Evolutionary conservation across 2,888 invertebrate species (phyloP).

Genomic region (Macropis europaea): DNA sequence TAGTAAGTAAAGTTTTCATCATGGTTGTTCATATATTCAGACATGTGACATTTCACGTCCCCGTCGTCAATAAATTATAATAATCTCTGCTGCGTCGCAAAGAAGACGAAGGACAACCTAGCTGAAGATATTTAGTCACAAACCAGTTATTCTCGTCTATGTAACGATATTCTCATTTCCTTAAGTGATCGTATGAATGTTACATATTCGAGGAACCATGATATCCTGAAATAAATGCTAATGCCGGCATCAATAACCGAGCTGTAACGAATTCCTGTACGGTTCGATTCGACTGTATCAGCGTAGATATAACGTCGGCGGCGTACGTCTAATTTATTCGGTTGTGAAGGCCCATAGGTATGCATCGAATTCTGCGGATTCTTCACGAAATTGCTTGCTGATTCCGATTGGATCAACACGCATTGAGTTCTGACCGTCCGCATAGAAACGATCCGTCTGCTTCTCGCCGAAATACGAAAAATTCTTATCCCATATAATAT

Average conservation of each 20-base stretch:
- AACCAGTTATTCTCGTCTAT: not conserved
- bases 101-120: too few relatives aligned
- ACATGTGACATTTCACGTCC: too few relatives aligned
- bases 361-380: conserved; percentile 73
- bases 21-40: too few relatives aligned
- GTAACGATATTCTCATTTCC: not conserved
- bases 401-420: conserved; percentile 25
- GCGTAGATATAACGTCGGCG: conserved; percentile 18
- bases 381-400: conserved; percentile 68
- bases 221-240: not conserved
- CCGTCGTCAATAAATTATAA: too few relatives aligned
- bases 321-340: conserved; percentile 69
- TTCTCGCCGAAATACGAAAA: conserved; percentile 63
- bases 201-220: not conserved
- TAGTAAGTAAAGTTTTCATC: too few relatives aligned
- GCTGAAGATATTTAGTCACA: too few relatives aligned
- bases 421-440: conserved; percentile 50
- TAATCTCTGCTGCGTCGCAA: too few relatives aligned
- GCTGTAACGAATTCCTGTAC: conserved; percentile 22
- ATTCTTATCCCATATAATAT: conserved; percentile 73
- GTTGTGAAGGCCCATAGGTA: conserved; percentile 61
- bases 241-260: conserved; percentile 13
- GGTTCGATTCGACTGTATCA: conserved; percentile 26
- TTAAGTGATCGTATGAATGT: not conserved
- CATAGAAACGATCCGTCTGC: conserved; percentile 66